Conservation (phyloP, 2,888 invertebrate species). For the Agrochola macilenta region DNA sequence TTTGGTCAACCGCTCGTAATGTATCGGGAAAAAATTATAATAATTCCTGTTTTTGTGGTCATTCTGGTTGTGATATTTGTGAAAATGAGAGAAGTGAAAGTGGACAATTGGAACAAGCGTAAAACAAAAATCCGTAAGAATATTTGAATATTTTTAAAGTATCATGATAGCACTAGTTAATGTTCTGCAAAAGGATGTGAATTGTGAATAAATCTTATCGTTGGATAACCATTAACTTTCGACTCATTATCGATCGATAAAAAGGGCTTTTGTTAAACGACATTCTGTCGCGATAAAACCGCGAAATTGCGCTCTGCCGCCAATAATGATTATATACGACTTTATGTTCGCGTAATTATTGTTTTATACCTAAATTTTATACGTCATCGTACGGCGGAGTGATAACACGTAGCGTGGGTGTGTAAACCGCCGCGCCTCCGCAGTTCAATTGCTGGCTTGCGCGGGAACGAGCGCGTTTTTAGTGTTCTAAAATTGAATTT, state of each 20-base stretch:
- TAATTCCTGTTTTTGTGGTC: conserved; percentile 45
- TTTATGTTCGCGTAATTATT: conserved; percentile 61
- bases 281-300: conserved; percentile 56
- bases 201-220: conserved; percentile 43
- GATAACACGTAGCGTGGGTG: conserved; percentile 76
- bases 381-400: conserved; percentile 67
- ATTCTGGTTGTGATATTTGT: conserved; percentile 44
- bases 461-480: conserved; percentile 70
- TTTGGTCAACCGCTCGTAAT: conserved; percentile 54
- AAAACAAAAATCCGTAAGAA: conserved; percentile 51
- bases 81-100: conserved; percentile 59
- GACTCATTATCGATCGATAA: conserved; percentile 45
- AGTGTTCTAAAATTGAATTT: conserved; percentile 64
- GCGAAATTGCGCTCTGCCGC: conserved; percentile 57
- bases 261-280: conserved; percentile 38
- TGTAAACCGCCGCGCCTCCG: conserved; percentile 78
- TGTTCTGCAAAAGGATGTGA: conserved; percentile 5
- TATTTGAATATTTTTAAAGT: conserved; percentile 17
- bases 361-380: conserved; percentile 58
- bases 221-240: conserved; percentile 19
- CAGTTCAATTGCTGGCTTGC: conserved; percentile 72
- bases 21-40: conserved; percentile 48
- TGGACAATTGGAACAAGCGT: conserved; percentile 48
- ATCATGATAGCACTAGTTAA: background rate
- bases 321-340: conserved; percentile 61